These are phyloP conservation scores for Sciurus vulgaris DNA, from an alignment of 2,797 vertebrate genomes.

Conservation along the genomic window DNA sequence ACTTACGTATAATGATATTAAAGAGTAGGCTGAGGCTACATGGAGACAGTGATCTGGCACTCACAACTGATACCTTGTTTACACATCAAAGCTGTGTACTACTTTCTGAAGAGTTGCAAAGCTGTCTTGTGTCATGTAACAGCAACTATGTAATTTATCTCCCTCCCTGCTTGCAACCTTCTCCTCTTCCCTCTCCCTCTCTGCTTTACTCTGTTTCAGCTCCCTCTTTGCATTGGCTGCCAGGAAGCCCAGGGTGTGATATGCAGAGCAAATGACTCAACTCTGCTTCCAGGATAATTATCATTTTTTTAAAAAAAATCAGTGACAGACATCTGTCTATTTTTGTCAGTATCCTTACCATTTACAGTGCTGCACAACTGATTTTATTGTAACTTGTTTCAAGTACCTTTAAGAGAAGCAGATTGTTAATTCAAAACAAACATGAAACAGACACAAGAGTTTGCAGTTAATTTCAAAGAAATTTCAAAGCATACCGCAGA, in stretches of 20 bases:
- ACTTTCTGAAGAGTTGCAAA: not conserved
- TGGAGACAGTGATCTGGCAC: not conserved
- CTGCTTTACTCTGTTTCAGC: not conserved
- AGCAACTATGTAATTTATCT: not conserved
- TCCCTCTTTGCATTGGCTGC: constrained; percentile 13
- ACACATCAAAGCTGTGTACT: not conserved
- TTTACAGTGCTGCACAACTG: not conserved
- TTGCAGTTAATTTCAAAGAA: constrained; percentile 35
- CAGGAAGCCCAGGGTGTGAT: not conserved
- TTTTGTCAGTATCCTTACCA: not conserved
- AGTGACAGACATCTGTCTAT: not conserved
- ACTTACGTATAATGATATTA: not conserved
- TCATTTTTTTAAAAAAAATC: not conserved
- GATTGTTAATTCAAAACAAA: constrained; percentile 33
- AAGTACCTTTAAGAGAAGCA: not conserved
- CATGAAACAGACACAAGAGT: not conserved
- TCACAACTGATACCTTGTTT: not conserved
- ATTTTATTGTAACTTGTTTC: not conserved
- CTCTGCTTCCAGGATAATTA: not conserved
- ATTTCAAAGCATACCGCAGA: constrained; percentile 12
- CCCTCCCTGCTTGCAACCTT: not conserved
- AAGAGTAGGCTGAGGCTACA: not conserved
- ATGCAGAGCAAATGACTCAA: not conserved
- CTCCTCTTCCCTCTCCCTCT: not conserved
- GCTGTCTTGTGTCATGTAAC: not conserved